Evolutionary conservation across 2,797 vertebrate genomes (phyloP).

Genomic region (Mergus octosetaceus): DNA sequence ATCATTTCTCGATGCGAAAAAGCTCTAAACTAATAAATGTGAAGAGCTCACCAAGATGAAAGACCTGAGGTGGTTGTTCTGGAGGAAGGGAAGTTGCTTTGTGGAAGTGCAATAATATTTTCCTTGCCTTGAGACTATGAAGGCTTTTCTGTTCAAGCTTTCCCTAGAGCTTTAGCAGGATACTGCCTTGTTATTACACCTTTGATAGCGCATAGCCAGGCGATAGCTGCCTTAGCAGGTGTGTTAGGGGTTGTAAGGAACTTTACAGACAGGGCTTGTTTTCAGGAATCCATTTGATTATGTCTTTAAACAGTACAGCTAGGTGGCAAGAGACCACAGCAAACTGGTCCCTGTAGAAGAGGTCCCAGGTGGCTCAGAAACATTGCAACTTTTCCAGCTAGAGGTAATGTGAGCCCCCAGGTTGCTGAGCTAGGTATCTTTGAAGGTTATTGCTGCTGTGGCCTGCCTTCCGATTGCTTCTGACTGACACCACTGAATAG

Average conservation of each 20-base stretch:
- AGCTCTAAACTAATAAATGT: conserved; percentile 67
- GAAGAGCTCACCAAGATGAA: conserved; percentile 39
- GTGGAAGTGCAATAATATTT: conserved; percentile 71
- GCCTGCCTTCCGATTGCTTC: background rate
- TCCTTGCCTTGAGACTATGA: conserved; percentile 66
- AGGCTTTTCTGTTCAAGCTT: conserved; percentile 68
- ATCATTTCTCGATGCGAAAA: background rate
- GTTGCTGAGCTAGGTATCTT: background rate
- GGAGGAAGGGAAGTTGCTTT: conserved; percentile 66
- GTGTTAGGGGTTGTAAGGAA: conserved; percentile 11
- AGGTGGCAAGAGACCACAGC: conserved; percentile 31
- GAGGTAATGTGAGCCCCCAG: background rate
- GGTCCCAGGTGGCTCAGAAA: conserved; percentile 7
- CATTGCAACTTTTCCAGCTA: background rate
- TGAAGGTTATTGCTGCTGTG: background rate
- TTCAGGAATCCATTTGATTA: conserved; percentile 32
- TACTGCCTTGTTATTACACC: conserved; percentile 56
- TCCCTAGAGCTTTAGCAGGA: conserved; percentile 68
- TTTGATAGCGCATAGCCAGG: conserved; percentile 44
- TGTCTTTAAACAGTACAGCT: conserved; percentile 27
- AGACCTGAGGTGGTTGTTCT: conserved; percentile 58
- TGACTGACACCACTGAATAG: background rate
- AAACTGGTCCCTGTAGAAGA: background rate
- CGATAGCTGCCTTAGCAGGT: conserved; percentile 41
- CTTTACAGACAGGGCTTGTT: conserved; percentile 57